Evolutionary conservation across 2,113 vertebrate genomes (phyloP).

Genomic region (Scomber colias): DNA sequence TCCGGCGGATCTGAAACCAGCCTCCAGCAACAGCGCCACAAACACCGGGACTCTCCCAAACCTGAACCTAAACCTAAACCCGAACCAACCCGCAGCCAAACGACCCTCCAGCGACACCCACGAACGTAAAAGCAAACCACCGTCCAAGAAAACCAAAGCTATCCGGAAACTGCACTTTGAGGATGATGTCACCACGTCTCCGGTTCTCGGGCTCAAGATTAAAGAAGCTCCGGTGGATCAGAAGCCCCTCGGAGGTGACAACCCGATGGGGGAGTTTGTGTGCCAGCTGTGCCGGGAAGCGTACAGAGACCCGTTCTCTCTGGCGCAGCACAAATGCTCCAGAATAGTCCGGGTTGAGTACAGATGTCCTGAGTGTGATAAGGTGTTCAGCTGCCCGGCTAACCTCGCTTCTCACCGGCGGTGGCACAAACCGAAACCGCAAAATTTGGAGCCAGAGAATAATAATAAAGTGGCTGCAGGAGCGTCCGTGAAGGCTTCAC

Average conservation of each 20-base stretch:
- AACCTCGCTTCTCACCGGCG: constrained; percentile 96
- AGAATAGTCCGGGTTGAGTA: constrained; percentile 95
- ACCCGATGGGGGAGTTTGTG: constrained; percentile 90
- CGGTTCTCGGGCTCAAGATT: constrained; percentile 93
- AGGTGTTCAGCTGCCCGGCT: constrained; percentile 95
- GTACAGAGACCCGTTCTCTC: constrained; percentile 91
- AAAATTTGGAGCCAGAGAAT: constrained; percentile 45
- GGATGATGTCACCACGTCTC: constrained; percentile 95
- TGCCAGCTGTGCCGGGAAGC: constrained; percentile 95
- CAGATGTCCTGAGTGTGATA: constrained; percentile 95
- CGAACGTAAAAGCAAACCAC: constrained; percentile 80
- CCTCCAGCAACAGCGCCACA: constrained; percentile 74
- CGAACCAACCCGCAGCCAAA: constrained; percentile 66
- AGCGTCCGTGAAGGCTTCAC: constrained; percentile 39
- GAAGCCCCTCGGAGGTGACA: constrained; percentile 74
- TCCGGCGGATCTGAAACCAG: constrained; percentile 84
- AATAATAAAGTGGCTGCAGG: too few species aligned
- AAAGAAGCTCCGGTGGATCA: constrained; percentile 91
- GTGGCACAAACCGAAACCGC: constrained; percentile 92
- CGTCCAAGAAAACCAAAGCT: constrained; percentile 90
- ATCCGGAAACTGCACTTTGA: constrained; percentile 92
- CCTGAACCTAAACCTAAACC: not conserved
- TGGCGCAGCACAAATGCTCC: constrained; percentile 96
- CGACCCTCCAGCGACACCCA: constrained; percentile 66
- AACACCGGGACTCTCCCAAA: constrained; percentile 20